Evolutionary conservation across 2,113 vertebrate genomes (phyloP), one percentile per base, ranked within the genome.

Genomic region (Lycaon pictus): DNA sequence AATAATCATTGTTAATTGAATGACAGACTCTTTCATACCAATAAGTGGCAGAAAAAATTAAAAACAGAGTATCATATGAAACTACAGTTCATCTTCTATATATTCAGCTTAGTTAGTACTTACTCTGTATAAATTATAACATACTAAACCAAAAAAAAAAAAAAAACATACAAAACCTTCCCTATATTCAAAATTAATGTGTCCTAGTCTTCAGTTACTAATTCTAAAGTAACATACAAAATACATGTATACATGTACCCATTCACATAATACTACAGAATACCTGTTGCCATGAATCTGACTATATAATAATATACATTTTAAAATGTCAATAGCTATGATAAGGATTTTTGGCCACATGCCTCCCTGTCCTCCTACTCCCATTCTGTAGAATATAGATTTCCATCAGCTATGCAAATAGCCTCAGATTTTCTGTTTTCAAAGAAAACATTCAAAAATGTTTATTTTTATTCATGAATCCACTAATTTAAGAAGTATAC

Each of bases 1-100:
- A 85, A 93, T 48, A 81, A 71, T 19, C 69, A 43, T 76, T 96
- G 88, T 74, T 76, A 96, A 82, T 29, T 63, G 69, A 77, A 11
- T 56, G 65, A 76, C n/a, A 76, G 77, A 72, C 1, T 62, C 29
- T 83, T 88, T 80, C 69, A 12, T 90, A 20, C 10, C 11, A 90
- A 32, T 51, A 83, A 71, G 91, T 63, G n/a, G 51, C 10, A 87
- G 58, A 11, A 76, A 62, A 35, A 29, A 55, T 86, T 86, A 92
- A 95, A 86, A 80, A 69, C 15, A 74, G 11, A 86, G 15, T 90
- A 62, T 65, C 53, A 76, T 71, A 81, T 71, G 62, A 67, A 82
- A 60, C 48, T 65, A 23, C 15, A 56, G 22, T 16, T 87, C 71
- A 80, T 62, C 87, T 88, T 88, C 17, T 74, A 60, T 69, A 92